Evolutionary conservation across 2,888 invertebrate genomes (phyloP), one percentile per base, ranked within the genome.

Genomic region (Conus canariensis): DNA sequence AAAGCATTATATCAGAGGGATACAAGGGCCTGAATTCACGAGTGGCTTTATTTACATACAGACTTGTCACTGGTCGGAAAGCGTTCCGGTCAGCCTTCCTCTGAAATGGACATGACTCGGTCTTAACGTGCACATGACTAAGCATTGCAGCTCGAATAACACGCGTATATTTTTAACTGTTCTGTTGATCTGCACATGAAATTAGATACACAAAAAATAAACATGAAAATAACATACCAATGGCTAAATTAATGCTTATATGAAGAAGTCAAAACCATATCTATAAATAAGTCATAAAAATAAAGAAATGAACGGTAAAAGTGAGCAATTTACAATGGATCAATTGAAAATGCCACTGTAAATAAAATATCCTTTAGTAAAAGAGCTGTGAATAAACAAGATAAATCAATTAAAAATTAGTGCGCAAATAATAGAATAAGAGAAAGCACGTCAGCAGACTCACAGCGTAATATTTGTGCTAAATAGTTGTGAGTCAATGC

Each of bases 21-120:
- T 14, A 16, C 12, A 64, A 64, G 16, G 16, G 10, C 12, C 16
- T 64, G 12, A 64, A 64, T 64, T 64, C 60, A 64, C 45, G 87
- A 70, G 87, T 87, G 87, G 67, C 70, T 87, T 87, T 87, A 87
- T 87, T 87, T 87, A 87, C 87, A 45, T 4, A 45, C 45, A 87
- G 14, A 60, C 30, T 80, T 3, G 9, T 80, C 30, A 30, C 4
- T 9, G 30, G 10, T 60, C 30, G 4, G 60, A 14, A 25, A 45
- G 45, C n/a, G 1, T 10, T 45, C 87, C 70, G 22, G 25, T 56
- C 87, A 87, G 10, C 70, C 67, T 45, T 87, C 87, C 25, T 87
- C 60, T 19, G 8, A 87, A 67, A 87, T 30, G 67, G 45, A 45
- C 10, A 56, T 8, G 22, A 14, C 56, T 70, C 60, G 30, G 10